Evolutionary conservation across 1,140 invertebrate species (phyloP).

Genomic region (Pseudomyrmex sp.): DNA sequence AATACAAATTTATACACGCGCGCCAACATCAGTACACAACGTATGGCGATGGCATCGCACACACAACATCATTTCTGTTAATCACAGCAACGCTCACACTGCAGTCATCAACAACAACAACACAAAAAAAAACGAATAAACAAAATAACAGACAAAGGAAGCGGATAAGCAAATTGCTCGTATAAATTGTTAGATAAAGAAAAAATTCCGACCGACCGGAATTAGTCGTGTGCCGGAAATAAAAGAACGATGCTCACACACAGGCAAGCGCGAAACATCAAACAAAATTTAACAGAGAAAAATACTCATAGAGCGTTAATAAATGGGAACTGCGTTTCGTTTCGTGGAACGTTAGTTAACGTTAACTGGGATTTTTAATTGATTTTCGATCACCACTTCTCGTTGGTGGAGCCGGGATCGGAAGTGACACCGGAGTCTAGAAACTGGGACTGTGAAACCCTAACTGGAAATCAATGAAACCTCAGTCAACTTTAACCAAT

Average conservation of each 20-base stretch:
- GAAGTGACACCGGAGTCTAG: neutral
- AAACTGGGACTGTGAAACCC: neutral
- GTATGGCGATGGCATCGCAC: constrained; percentile 72
- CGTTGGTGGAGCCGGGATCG: neutral
- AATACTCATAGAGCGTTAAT: constrained; percentile 37
- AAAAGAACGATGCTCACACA: constrained; percentile 40
- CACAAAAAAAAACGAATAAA: constrained; percentile 25
- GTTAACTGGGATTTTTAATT: constrained; percentile 26
- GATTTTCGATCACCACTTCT: neutral
- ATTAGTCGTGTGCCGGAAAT: constrained; percentile 65
- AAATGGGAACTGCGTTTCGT: constrained; percentile 14
- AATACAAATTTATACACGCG: constrained; percentile 62
- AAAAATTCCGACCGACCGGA: constrained; percentile 45
- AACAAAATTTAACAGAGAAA: constrained; percentile 39
- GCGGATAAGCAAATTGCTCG: constrained; percentile 1
- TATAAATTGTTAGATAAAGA: neutral
- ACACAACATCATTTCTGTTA: constrained; percentile 31
- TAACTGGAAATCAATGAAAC: constrained; percentile 17
- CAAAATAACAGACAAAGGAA: constrained; percentile 16
- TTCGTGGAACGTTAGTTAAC: constrained; percentile 54
- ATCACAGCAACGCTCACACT: constrained; percentile 55
- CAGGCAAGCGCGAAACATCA: neutral
- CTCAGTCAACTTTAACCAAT: constrained; percentile 58
- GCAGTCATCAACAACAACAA: constrained; percentile 45
- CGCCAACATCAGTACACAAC: constrained; percentile 56